phyloP scores from a whole-genome alignment of 1,140 invertebrate species.

The Neodiprion virginianus region DNA sequence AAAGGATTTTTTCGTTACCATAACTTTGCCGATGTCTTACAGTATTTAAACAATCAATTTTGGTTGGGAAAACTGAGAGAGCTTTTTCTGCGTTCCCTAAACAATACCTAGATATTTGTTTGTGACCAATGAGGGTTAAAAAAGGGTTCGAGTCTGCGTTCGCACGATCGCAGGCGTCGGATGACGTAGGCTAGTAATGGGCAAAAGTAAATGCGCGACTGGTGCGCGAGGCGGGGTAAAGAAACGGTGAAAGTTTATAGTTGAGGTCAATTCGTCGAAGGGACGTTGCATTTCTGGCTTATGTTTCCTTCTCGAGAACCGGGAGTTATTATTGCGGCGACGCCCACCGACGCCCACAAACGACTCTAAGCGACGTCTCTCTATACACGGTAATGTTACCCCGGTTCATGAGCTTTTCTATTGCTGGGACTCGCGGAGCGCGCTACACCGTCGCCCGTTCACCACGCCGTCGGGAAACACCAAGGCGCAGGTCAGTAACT shows the following conservation, averaged over 20 bases:
- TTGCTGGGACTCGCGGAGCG: not conserved
- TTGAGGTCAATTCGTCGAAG: not conserved
- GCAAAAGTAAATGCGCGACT: not conserved
- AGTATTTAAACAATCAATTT: too few relatives aligned
- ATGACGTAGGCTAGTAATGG: not conserved
- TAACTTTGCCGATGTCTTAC: too few relatives aligned
- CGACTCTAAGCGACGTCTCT: not conserved
- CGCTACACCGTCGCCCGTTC: not conserved
- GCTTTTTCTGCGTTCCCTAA: too few relatives aligned
- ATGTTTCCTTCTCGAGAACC: not conserved
- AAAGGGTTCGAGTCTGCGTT: too few relatives aligned
- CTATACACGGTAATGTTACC: not conserved
- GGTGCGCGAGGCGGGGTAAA: not conserved
- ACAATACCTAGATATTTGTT: too few relatives aligned
- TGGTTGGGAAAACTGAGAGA: too few relatives aligned
- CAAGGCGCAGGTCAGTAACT: not conserved
- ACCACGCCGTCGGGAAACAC: not conserved
- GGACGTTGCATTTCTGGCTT: not conserved
- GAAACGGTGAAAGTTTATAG: conserved; percentile 5
- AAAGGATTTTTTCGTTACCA: too few relatives aligned
- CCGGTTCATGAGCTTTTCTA: not conserved
- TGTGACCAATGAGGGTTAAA: too few relatives aligned
- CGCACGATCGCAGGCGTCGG: too few relatives aligned
- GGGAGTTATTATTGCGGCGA: not conserved
- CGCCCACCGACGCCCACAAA: not conserved